These are phyloP conservation scores for Pseudorectes ferrugineus DNA, from an alignment of 2,113 vertebrate species.

Conservation along the genomic window DNA sequence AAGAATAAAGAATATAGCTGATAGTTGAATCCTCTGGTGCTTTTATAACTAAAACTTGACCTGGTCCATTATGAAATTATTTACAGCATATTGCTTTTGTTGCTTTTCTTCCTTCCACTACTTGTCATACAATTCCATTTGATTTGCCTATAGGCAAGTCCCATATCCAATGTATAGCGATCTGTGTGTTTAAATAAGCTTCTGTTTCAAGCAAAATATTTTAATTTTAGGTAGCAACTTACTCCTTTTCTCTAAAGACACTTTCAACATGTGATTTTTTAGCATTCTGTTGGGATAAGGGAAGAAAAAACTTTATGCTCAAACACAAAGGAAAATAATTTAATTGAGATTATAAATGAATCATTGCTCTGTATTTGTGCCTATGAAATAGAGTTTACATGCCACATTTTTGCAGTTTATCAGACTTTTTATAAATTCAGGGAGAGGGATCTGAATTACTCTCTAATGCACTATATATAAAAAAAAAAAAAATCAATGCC, in stretches of 20 bases:
- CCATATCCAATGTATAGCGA: neutral
- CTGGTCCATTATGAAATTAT: constrained; percentile 13
- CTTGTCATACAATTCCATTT: neutral
- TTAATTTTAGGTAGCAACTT: neutral
- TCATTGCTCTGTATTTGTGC: neutral
- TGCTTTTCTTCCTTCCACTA: constrained; percentile 9
- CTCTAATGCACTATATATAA: neutral
- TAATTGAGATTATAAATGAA: constrained; percentile 4
- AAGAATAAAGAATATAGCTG: neutral
- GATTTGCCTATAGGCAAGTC: neutral
- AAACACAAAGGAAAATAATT: constrained; percentile 47
- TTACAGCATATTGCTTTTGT: constrained; percentile 14
- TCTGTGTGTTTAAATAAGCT: constrained; percentile 29
- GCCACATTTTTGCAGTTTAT: neutral
- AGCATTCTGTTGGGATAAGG: neutral
- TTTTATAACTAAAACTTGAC: neutral
- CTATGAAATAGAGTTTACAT: neutral
- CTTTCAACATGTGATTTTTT: neutral
- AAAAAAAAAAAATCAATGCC: too few species aligned
- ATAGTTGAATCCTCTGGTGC: neutral
- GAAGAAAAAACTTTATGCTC: constrained; percentile 12
- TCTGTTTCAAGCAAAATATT: neutral
- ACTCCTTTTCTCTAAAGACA: neutral
- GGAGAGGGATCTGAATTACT: neutral
- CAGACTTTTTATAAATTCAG: constrained; percentile 14